These are phyloP conservation scores for Dinomys branickii DNA, from an alignment of 2,113 vertebrate species.

Conservation along the genomic window DNA sequence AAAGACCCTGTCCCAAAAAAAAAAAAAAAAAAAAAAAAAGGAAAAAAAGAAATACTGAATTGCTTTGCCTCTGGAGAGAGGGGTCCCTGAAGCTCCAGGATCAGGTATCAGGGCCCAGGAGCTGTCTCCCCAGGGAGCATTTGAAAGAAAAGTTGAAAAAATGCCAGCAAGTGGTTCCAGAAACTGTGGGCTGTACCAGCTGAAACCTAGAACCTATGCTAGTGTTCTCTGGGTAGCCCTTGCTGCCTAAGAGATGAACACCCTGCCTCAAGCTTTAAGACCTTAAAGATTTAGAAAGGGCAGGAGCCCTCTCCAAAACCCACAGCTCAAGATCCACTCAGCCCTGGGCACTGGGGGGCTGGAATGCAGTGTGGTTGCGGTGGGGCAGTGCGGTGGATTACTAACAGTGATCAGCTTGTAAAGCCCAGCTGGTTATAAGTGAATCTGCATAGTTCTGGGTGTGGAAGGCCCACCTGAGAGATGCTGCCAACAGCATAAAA, in stretches of 20 bases:
- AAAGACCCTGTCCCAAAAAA: too few species aligned
- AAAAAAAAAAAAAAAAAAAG: too few species aligned
- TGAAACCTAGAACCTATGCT: not conserved
- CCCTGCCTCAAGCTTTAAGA: not conserved
- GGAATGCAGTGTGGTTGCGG: rapidly evolving
- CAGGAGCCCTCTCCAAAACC: not conserved
- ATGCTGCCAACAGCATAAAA: not conserved
- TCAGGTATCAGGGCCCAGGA: not conserved
- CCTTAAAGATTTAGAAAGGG: not conserved
- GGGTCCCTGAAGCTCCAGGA: not conserved
- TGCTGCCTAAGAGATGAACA: not conserved
- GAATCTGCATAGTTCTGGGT: not conserved
- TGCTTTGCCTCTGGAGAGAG: not conserved
- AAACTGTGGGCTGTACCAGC: not conserved
- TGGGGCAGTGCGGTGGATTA: not conserved
- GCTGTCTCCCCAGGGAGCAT: not conserved
- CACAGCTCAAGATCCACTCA: not conserved
- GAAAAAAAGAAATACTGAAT: not conserved
- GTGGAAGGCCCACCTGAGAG: not conserved
- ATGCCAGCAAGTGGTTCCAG: not conserved
- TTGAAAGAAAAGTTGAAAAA: constrained; percentile 35
- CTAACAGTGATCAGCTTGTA: not conserved
- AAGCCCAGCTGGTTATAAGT: not conserved
- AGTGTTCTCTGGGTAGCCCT: not conserved
- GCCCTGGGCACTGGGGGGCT: not conserved